phyloP scores from a whole-genome alignment of 2,888 invertebrate genomes.

The Tenthredo amoena region DNA sequence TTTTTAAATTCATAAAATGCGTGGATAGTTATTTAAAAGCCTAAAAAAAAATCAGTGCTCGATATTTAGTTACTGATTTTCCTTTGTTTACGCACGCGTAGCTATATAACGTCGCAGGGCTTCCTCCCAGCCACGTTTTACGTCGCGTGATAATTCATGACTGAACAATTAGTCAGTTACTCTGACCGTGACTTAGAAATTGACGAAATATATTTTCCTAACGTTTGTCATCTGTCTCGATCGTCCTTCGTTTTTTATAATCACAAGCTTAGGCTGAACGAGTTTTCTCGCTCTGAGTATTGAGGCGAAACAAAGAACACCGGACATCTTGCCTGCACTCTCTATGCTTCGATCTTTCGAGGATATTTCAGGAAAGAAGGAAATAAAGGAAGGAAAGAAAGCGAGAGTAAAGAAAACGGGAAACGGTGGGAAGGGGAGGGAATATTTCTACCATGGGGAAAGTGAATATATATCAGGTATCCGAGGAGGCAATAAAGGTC shows the following conservation, averaged over 20 bases:
- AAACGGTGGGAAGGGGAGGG: neutral
- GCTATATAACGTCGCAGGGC: neutral
- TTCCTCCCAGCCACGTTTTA: neutral
- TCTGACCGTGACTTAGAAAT: slow-evolving; percentile 22
- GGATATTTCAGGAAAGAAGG: neutral
- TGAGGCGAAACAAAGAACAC: neutral
- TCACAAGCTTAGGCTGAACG: neutral
- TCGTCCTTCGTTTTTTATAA: neutral
- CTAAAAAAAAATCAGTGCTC: neutral
- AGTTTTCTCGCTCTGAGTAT: neutral
- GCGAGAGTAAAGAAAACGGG: slow-evolving; percentile 6
- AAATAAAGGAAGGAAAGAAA: slow-evolving; percentile 5
- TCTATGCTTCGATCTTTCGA: neutral
- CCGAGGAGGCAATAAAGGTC: neutral
- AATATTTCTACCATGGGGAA: neutral
- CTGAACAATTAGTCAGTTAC: neutral
- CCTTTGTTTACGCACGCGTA: neutral
- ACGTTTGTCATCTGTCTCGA: neutral
- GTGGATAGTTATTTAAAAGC: neutral
- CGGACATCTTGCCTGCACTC: slow-evolving; percentile 32
- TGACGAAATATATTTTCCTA: neutral
- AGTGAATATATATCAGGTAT: neutral
- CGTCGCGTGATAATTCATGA: slow-evolving; percentile 5
- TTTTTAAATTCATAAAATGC: neutral
- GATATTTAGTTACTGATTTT: slow-evolving; percentile 17